phyloP scores from a whole-genome alignment of 2,113 vertebrate species.

The Austrofundulus limnaeus region DNA sequence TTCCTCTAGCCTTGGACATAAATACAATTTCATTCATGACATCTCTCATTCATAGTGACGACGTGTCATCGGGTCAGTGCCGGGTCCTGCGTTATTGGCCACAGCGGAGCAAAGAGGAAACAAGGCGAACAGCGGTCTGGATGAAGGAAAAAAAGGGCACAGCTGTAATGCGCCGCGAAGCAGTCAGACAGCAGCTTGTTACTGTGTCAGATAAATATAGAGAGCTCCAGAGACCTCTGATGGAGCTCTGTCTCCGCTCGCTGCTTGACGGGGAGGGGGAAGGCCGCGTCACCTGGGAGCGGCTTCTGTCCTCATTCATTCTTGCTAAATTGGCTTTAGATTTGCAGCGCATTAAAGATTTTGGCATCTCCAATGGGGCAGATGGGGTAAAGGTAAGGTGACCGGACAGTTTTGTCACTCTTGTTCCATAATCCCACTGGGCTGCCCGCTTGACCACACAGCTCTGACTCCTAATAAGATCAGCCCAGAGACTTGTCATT shows the following conservation, averaged over 20 bases:
- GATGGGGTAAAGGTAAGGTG: conserved; percentile 26
- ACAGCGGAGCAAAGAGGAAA: conserved; percentile 19
- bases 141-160: conserved; percentile 33
- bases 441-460: conserved; percentile 10
- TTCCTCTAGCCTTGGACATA: background rate
- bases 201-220: conserved; percentile 79
- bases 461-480: conserved; percentile 21
- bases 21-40: conserved; percentile 16
- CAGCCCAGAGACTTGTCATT: conserved; percentile 34
- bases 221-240: conserved; percentile 63
- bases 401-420: conserved; percentile 15
- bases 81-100: conserved; percentile 32
- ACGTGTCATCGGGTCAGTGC: conserved; percentile 45
- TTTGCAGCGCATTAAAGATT: conserved; percentile 53
- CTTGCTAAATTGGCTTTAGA: conserved; percentile 58
- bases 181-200: conserved; percentile 66
- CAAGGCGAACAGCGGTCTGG: background rate
- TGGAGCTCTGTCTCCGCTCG: conserved; percentile 51
- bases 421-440: conserved; percentile 26
- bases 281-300: conserved; percentile 62
- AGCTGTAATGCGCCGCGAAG: conserved; percentile 60
- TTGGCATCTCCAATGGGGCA: conserved; percentile 26
- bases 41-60: conserved; percentile 36
- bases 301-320: conserved; percentile 61
- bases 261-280: conserved; percentile 55